Evolutionary conservation across 1,140 invertebrate genomes (phyloP).

Genomic region (Anthonomus grandis): DNA sequence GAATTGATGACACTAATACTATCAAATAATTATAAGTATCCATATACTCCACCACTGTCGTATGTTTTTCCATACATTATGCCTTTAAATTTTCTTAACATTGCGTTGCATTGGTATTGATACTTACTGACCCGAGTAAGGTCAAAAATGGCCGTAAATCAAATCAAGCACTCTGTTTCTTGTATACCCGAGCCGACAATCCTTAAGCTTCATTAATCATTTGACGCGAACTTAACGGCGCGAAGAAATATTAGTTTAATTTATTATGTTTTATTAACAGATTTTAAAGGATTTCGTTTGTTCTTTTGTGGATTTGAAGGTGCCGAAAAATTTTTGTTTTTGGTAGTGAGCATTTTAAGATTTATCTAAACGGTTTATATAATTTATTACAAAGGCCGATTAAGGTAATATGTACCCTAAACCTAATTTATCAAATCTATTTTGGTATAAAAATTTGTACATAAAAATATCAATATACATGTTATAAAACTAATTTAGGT

Average conservation of each 20-base stretch:
- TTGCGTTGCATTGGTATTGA: constrained; percentile 21
- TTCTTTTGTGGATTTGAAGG: constrained; percentile 15
- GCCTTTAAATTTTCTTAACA: constrained; percentile 12
- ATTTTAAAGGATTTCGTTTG: constrained; percentile 5
- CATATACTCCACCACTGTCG: not conserved
- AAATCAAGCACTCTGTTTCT: constrained; percentile 22
- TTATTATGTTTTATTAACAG: constrained; percentile 13
- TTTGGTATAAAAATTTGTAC: no score
- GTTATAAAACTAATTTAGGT: no score
- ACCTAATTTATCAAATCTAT: no score
- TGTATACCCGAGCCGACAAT: constrained; percentile 19
- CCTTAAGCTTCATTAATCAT: constrained; percentile 23
- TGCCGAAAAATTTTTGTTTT: constrained; percentile 9
- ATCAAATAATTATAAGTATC: no score
- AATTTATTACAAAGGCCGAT: no score
- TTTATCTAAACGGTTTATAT: no score
- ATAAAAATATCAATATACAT: no score
- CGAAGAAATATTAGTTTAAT: constrained; percentile 26
- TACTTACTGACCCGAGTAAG: constrained; percentile 18
- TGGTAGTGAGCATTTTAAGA: no score
- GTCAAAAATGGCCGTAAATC: constrained; percentile 28
- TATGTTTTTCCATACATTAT: no score
- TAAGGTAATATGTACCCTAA: no score
- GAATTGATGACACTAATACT: no score
- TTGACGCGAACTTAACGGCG: constrained; percentile 17